Evolutionary conservation across 2,797 vertebrate species (phyloP).

Genomic region (Gymnocypris eckloni): DNA sequence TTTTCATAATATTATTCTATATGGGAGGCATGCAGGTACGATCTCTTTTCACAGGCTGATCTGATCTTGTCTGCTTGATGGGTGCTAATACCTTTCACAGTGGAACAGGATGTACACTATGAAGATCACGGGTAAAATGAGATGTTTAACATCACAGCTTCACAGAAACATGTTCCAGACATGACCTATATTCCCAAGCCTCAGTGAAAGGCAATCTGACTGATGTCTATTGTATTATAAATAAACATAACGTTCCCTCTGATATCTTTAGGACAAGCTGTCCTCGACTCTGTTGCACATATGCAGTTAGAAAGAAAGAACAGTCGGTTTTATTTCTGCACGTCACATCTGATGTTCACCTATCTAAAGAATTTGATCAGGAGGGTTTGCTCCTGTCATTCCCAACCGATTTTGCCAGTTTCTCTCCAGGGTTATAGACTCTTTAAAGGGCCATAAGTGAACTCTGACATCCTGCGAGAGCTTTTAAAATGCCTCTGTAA

Average conservation of each 20-base stretch:
- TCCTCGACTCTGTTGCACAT: not conserved
- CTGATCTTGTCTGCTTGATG: slow-evolving; percentile 32
- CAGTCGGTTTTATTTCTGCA: slow-evolving; percentile 15
- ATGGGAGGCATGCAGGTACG: slow-evolving; percentile 2
- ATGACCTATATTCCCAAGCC: slow-evolving; percentile 33
- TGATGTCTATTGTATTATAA: slow-evolving; percentile 31
- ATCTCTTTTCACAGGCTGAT: slow-evolving; percentile 39
- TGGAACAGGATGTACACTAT: slow-evolving; percentile 31
- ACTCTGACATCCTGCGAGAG: slow-evolving; percentile 79
- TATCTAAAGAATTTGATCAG: slow-evolving; percentile 8
- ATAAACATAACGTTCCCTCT: slow-evolving; percentile 17
- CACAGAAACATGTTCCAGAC: slow-evolving; percentile 28
- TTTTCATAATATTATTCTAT: not conserved
- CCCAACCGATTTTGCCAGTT: slow-evolving; percentile 63
- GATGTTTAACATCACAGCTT: slow-evolving; percentile 20
- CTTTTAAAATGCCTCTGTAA: slow-evolving; percentile 82
- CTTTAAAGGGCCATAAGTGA: slow-evolving; percentile 71
- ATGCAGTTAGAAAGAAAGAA: not conserved
- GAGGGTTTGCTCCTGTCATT: slow-evolving; percentile 48
- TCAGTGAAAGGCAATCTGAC: slow-evolving; percentile 11
- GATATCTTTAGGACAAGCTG: slow-evolving; percentile 16
- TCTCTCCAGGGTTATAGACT: slow-evolving; percentile 56
- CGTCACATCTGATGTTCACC: slow-evolving; percentile 28
- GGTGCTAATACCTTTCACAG: slow-evolving; percentile 13
- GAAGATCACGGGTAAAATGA: slow-evolving; percentile 29